Evolutionary conservation across 2,888 invertebrate species (phyloP).

Genomic region (Galerucella pusilla): DNA sequence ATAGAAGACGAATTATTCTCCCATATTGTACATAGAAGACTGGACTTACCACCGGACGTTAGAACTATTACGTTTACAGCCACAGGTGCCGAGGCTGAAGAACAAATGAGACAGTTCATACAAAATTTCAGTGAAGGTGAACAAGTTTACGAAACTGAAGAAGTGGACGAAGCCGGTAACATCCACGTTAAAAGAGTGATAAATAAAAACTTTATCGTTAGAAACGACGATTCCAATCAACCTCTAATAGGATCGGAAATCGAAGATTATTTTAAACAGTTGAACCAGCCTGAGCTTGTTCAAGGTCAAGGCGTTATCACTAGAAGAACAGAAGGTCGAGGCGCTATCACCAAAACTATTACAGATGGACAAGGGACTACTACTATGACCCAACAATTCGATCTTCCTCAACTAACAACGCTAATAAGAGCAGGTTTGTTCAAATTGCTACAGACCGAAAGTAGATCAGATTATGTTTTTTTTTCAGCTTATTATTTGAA

Average conservation of each 20-base stretch:
- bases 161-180: slow-evolving; percentile 68
- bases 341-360: slow-evolving; percentile 52
- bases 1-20: slow-evolving; percentile 64
- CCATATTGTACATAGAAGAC: slow-evolving; percentile 65
- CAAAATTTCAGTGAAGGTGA: slow-evolving; percentile 68
- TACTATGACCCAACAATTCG: slow-evolving; percentile 59
- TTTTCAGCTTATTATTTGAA: slow-evolving; percentile 32
- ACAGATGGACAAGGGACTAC: slow-evolving; percentile 57
- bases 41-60: slow-evolving; percentile 67
- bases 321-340: slow-evolving; percentile 50
- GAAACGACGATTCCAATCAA: slow-evolving; percentile 49
- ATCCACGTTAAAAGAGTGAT: slow-evolving; percentile 67
- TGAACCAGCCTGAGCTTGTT: slow-evolving; percentile 47
- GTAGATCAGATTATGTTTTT: slow-evolving; percentile 17
- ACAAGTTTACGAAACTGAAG: slow-evolving; percentile 67
- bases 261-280: slow-evolving; percentile 57
- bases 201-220: slow-evolving; percentile 65
- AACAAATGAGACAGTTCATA: slow-evolving; percentile 66
- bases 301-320: slow-evolving; percentile 51
- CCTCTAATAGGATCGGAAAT: slow-evolving; percentile 53
- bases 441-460: slow-evolving; percentile 26
- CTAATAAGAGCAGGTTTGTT: slow-evolving; percentile 58
- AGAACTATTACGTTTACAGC: slow-evolving; percentile 68
- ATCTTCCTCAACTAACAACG: slow-evolving; percentile 52
- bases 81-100: slow-evolving; percentile 64